phyloP scores from a whole-genome alignment of 2,888 invertebrate genomes.

The Ichneumoninae sp. region DNA sequence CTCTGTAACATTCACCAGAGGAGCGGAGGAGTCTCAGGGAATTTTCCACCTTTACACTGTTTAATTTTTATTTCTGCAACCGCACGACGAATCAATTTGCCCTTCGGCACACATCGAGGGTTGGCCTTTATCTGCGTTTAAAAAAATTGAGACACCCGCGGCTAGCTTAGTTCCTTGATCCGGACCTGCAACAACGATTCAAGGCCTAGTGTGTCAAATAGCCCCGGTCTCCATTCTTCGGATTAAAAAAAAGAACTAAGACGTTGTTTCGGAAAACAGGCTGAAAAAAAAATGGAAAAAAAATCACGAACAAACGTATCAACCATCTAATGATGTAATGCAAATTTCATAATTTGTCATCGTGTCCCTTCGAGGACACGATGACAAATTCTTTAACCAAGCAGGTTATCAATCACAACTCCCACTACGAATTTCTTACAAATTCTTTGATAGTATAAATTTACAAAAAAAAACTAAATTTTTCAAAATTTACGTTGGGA shows the following conservation, averaged over 20 bases:
- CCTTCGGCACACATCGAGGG: not conserved
- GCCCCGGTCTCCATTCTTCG: not conserved
- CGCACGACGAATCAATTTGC: slow-evolving; percentile 9
- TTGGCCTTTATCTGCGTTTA: not conserved
- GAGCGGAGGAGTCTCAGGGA: not conserved
- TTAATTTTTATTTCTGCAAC: slow-evolving; percentile 24
- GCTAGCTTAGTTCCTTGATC: too few species aligned
- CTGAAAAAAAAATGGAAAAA: too few species aligned
- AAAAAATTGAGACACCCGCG: not conserved
- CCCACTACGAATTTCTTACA: not conserved
- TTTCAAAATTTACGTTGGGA: not conserved
- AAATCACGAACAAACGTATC: too few species aligned
- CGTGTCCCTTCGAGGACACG: not conserved
- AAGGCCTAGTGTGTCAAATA: not conserved
- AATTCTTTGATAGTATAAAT: not conserved
- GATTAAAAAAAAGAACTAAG: too few species aligned
- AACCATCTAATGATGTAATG: too few species aligned
- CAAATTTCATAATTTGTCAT: not conserved
- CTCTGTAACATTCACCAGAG: not conserved
- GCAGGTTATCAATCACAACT: not conserved
- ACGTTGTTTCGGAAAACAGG: too few species aligned
- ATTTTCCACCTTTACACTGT: slow-evolving; percentile 15
- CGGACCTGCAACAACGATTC: not conserved
- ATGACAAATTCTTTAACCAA: not conserved
- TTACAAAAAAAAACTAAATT: not conserved